These are phyloP conservation scores for Papilio machaon DNA, from an alignment of 1,140 invertebrate genomes.

Conservation along the genomic window DNA sequence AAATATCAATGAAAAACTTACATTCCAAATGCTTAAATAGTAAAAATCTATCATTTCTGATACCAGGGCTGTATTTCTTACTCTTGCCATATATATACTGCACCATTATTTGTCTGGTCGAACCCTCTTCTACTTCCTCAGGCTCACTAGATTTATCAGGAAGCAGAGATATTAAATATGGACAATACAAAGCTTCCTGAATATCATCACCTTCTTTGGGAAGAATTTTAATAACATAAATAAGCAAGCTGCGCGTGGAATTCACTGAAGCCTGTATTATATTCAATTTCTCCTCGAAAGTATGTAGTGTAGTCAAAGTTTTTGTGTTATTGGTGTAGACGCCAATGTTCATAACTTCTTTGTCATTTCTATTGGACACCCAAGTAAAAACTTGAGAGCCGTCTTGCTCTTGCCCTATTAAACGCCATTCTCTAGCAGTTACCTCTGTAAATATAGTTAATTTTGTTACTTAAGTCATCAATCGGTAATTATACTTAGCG, in stretches of 20 bases:
- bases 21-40: slow-evolving; percentile 91
- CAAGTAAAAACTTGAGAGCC: slow-evolving; percentile 87
- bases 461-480: slow-evolving; percentile 5
- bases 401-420: slow-evolving; percentile 89
- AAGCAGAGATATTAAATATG: slow-evolving; percentile 84
- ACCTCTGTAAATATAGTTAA: slow-evolving; percentile 61
- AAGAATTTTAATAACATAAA: slow-evolving; percentile 84
- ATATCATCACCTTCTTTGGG: slow-evolving; percentile 52
- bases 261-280: slow-evolving; percentile 91
- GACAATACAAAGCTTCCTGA: slow-evolving; percentile 78
- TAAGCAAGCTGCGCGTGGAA: slow-evolving; percentile 84
- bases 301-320: slow-evolving; percentile 83
- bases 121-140: slow-evolving; percentile 82
- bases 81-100: slow-evolving; percentile 90
- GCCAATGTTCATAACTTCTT: slow-evolving; percentile 78
- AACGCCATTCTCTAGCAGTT: slow-evolving; percentile 87
- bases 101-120: slow-evolving; percentile 86
- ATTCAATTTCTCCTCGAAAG: slow-evolving; percentile 84
- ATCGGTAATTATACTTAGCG: neutral
- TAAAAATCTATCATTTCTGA: slow-evolving; percentile 86
- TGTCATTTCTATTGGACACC: slow-evolving; percentile 80
- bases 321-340: slow-evolving; percentile 82
- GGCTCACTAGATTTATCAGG: slow-evolving; percentile 77
- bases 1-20: slow-evolving; percentile 76
- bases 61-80: slow-evolving; percentile 82